A percentile compares a stretch with the other conserved stretches of the same genome.
phyloP scores from a whole-genome alignment of 1,140 invertebrate species.

The Homarus americanus region DNA sequence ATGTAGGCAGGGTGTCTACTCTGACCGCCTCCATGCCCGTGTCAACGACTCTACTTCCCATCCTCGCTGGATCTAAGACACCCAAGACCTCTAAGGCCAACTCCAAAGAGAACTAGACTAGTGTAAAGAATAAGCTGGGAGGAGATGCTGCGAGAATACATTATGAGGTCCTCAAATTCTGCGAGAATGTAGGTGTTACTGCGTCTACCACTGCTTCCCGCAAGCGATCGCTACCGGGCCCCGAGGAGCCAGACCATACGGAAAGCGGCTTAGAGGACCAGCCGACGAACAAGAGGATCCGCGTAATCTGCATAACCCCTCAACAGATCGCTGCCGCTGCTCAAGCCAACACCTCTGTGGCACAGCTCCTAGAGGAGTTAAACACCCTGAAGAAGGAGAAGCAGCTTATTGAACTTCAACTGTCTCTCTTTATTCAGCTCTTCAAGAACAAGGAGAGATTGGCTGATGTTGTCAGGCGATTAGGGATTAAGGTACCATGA shows the following conservation, averaged over 20 bases:
- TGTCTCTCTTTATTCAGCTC: constrained; percentile 28
- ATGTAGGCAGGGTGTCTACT: constrained; percentile 13
- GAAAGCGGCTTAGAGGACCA: not conserved
- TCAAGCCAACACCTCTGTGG: not conserved
- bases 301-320: not conserved
- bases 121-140: not conserved
- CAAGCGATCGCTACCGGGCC: not conserved
- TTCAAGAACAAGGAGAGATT: constrained; percentile 29
- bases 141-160: not conserved
- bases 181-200: not conserved
- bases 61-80: not conserved
- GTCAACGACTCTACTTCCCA: not conserved
- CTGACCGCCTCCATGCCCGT: constrained; percentile 23
- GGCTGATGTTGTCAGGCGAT: not conserved
- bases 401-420: not conserved
- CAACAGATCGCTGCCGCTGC: not conserved
- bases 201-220: not conserved
- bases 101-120: not conserved
- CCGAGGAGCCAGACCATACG: not conserved
- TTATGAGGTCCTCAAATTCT: not conserved
- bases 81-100: not conserved
- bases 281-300: not conserved
- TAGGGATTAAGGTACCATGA: not conserved
- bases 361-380: not conserved
- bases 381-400: not conserved